These are phyloP conservation scores for Gallinago nigripennis DNA, from an alignment of 2,797 vertebrate species.

Conservation along the genomic window DNA sequence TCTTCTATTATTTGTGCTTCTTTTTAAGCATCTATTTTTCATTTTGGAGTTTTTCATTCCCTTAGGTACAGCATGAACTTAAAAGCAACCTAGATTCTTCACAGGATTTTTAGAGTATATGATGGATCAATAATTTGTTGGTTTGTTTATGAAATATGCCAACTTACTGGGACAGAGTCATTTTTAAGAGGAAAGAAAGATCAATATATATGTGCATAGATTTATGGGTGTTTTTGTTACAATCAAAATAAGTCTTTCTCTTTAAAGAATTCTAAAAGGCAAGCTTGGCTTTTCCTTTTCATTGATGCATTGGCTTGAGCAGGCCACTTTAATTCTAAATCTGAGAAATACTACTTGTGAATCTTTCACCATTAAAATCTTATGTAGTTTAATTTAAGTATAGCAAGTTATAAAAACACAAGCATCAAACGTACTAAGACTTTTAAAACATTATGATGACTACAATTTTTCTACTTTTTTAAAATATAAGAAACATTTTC, in stretches of 20 bases:
- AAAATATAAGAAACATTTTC: neutral
- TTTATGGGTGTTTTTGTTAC: constrained; percentile 83
- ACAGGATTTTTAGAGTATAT: constrained; percentile 79
- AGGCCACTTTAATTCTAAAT: constrained; percentile 36
- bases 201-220: constrained; percentile 86
- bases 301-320: constrained; percentile 21
- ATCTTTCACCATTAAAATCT: constrained; percentile 50
- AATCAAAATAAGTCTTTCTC: constrained; percentile 78
- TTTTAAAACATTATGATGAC: neutral
- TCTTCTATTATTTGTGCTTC: constrained; percentile 66
- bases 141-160: constrained; percentile 88
- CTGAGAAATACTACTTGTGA: constrained; percentile 29
- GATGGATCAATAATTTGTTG: constrained; percentile 85
- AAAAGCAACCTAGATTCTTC: constrained; percentile 81
- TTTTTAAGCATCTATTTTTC: constrained; percentile 77
- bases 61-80: constrained; percentile 79
- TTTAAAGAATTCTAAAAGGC: constrained; percentile 70
- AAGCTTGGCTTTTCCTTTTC: constrained; percentile 60
- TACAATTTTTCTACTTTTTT: neutral
- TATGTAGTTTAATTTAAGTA: constrained; percentile 36
- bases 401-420: constrained; percentile 14
- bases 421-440: neutral
- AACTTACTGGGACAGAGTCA: constrained; percentile 81
- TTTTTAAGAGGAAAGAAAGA: constrained; percentile 83
- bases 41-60: constrained; percentile 78